Conservation (phyloP, 1,140 invertebrate species). For the Nomia melanderi region DNA sequence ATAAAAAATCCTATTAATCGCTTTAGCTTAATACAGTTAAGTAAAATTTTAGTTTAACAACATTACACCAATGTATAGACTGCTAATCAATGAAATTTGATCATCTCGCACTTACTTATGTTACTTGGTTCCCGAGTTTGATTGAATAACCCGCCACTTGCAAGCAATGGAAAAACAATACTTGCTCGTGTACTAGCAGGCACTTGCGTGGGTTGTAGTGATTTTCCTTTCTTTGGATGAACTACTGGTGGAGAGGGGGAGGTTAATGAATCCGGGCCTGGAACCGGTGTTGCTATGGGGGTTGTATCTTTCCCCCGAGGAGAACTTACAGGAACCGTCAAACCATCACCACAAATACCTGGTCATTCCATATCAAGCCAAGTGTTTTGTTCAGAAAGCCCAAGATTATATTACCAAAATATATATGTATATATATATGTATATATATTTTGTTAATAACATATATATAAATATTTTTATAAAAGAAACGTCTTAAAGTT, state of each 20-base stretch:
- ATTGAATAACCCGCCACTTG: conserved; percentile 79
- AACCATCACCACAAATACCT: conserved; percentile 79
- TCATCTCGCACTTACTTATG: conserved; percentile 75
- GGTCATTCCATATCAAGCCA: conserved; percentile 67
- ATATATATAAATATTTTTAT: no score
- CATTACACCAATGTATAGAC: conserved; percentile 27
- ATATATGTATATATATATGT: no score
- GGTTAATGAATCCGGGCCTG: conserved; percentile 75
- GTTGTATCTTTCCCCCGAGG: conserved; percentile 74
- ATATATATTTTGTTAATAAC: no score
- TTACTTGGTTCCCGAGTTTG: conserved; percentile 77
- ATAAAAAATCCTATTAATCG: no score
- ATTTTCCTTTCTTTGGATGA: conserved; percentile 77
- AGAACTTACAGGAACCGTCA: conserved; percentile 77
- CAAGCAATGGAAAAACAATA: conserved; percentile 88
- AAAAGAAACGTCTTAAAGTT: conserved; percentile 16
- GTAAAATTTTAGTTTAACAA: not conserved
- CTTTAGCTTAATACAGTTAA: not conserved
- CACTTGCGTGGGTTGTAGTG: conserved; percentile 84
- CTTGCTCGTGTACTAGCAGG: conserved; percentile 87
- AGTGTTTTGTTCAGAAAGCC: conserved; percentile 48
- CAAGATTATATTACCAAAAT: conserved; percentile 20
- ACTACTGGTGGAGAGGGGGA: conserved; percentile 77
- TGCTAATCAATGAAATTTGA: conserved; percentile 18
- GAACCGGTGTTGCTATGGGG: conserved; percentile 74